These are phyloP conservation scores for Eulemur macaco DNA, from an alignment of 2,113 vertebrate genomes.

Conservation along the genomic window DNA sequence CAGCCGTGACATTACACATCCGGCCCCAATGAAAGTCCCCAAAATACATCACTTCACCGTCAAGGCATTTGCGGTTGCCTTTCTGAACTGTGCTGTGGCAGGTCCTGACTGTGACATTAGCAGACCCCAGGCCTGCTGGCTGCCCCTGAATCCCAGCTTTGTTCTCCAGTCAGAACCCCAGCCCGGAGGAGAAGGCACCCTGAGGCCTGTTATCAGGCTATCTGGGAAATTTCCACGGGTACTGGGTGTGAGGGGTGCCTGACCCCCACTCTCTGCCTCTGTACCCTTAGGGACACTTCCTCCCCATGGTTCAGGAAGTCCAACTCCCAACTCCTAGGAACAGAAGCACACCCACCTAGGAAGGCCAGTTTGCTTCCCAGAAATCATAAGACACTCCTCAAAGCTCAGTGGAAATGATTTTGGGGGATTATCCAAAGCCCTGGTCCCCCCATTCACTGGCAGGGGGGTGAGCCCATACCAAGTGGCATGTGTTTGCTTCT, in stretches of 20 bases:
- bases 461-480: background rate
- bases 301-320: background rate
- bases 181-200: background rate
- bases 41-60: background rate
- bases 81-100: background rate
- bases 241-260: background rate
- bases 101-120: background rate
- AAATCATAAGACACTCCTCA: background rate
- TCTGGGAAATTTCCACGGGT: background rate
- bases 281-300: background rate
- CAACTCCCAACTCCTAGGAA: background rate
- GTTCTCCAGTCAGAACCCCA: background rate
- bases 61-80: background rate
- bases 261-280: background rate
- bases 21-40: background rate
- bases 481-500: background rate
- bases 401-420: background rate
- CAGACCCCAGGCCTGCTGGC: background rate
- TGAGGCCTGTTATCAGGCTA: background rate
- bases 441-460: background rate
- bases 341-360: background rate
- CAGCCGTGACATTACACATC: background rate
- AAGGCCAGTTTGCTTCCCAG: background rate
- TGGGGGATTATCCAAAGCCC: background rate
- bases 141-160: slow-evolving; percentile 19